Conservation (phyloP, 1,140 invertebrate genomes). For the Macrobrachium rosenbergii region DNA sequence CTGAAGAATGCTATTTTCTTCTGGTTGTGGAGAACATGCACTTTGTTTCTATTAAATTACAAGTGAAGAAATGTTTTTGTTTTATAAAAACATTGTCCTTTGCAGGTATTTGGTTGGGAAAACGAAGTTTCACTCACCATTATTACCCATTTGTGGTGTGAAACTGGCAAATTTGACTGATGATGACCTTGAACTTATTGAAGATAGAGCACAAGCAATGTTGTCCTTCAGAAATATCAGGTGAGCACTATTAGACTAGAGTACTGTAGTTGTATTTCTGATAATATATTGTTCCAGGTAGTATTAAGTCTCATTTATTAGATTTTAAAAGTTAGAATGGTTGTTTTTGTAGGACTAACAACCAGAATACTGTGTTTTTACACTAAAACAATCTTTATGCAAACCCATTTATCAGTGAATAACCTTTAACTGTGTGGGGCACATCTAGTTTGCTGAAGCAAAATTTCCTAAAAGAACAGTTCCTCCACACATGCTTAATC, state of each 20-base stretch:
- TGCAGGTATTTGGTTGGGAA: slow-evolving; percentile 50
- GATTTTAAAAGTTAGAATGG: too few species aligned
- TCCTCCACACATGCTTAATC: too few species aligned
- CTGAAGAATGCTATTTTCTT: background rate
- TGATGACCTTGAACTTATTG: slow-evolving; percentile 52
- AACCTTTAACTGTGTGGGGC: too few species aligned
- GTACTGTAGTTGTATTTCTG: background rate
- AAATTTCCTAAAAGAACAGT: too few species aligned
- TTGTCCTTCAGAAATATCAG: slow-evolving; percentile 45
- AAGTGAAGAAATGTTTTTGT: background rate
- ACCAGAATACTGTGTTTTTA: too few species aligned
- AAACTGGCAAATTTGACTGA: slow-evolving; percentile 40
- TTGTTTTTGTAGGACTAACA: too few species aligned
- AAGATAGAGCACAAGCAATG: slow-evolving; percentile 35
- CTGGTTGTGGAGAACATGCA: background rate
- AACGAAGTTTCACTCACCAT: slow-evolving; percentile 37
- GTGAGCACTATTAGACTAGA: slow-evolving; percentile 31
- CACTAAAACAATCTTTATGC: too few species aligned
- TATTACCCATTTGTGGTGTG: slow-evolving; percentile 45
- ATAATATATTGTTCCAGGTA: background rate
- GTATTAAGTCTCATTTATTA: background rate
- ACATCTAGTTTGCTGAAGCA: too few species aligned
- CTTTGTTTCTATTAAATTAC: background rate
- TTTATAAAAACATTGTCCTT: background rate
- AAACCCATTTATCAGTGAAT: too few species aligned